Conservation (phyloP, 2,888 invertebrate species). For the Uloborus plumipes region DNA sequence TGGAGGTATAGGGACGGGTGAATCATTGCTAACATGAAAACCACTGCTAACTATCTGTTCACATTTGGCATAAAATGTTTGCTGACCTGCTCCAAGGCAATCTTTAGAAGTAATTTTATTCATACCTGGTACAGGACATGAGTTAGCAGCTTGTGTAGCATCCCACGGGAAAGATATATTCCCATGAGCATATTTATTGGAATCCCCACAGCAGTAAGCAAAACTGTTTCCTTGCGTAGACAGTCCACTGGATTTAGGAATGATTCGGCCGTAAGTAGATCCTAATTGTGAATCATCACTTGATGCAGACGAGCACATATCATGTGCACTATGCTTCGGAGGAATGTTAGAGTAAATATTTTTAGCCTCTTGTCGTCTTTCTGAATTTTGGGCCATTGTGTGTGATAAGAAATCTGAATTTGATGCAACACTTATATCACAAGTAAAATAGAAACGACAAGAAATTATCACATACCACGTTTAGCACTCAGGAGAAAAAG, state of each 20-base stretch:
- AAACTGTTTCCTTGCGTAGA: slow-evolving; percentile 47
- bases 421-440: neutral
- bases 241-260: slow-evolving; percentile 11
- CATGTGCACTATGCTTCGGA: slow-evolving; percentile 17
- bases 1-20: neutral
- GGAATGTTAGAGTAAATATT: slow-evolving; percentile 50
- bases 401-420: neutral
- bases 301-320: neutral
- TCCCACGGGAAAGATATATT: slow-evolving; percentile 53
- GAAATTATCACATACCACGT: too few species aligned
- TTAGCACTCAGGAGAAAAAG: too few species aligned
- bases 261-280: slow-evolving; percentile 50
- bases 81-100: neutral
- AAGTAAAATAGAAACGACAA: too few species aligned
- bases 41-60: slow-evolving; percentile 8
- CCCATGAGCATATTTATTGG: slow-evolving; percentile 40
- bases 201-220: slow-evolving; percentile 55
- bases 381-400: slow-evolving; percentile 46
- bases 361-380: slow-evolving; percentile 12
- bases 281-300: slow-evolving; percentile 19
- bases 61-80: slow-evolving; percentile 14
- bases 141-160: slow-evolving; percentile 16
- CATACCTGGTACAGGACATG: slow-evolving; percentile 1
- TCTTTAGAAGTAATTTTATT: slow-evolving; percentile 15
- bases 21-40: slow-evolving; percentile 3